A percentile compares a stretch with the other conserved stretches of the same genome.
Evolutionary conservation across 2,797 vertebrate genomes (phyloP).

Genomic region (Centroberyx gerrardi): DNA sequence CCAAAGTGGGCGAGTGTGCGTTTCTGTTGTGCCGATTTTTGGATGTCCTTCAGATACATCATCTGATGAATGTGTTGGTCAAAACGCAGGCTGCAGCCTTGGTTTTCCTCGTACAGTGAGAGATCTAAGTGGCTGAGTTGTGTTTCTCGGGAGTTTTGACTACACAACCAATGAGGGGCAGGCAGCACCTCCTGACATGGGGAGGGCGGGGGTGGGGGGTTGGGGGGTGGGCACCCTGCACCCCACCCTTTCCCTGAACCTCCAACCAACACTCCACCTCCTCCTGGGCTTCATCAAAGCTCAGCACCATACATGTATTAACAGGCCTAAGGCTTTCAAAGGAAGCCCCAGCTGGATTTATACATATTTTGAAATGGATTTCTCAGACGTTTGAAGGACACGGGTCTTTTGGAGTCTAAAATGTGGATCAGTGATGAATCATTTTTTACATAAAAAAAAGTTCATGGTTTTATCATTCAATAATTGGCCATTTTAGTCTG

Average conservation of each 20-base stretch:
- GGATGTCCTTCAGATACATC: constrained; percentile 56
- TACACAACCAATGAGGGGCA: background rate
- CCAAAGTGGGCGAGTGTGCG: constrained; percentile 38
- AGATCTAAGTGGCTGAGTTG: constrained; percentile 18
- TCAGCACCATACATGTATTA: background rate
- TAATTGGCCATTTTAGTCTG: constrained; percentile 12
- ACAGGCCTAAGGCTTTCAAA: background rate
- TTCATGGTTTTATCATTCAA: background rate
- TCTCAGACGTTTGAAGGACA: background rate
- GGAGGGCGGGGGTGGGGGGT: background rate
- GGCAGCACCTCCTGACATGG: background rate
- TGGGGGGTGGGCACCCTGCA: background rate
- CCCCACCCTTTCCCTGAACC: constrained; percentile 16
- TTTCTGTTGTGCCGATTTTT: constrained; percentile 55
- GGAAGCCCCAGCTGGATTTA: background rate
- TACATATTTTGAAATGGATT: background rate
- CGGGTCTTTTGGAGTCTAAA: background rate
- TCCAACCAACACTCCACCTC: constrained; percentile 5
- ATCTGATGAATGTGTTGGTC: constrained; percentile 21
- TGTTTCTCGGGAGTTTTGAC: background rate
- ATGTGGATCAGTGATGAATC: background rate
- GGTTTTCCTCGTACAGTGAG: background rate
- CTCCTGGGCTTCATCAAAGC: constrained; percentile 16
- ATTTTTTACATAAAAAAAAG: background rate
- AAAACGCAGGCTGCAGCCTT: constrained; percentile 19